These are phyloP conservation scores for Lonchura striata DNA, from an alignment of 2,113 vertebrate species.

Conservation along the genomic window DNA sequence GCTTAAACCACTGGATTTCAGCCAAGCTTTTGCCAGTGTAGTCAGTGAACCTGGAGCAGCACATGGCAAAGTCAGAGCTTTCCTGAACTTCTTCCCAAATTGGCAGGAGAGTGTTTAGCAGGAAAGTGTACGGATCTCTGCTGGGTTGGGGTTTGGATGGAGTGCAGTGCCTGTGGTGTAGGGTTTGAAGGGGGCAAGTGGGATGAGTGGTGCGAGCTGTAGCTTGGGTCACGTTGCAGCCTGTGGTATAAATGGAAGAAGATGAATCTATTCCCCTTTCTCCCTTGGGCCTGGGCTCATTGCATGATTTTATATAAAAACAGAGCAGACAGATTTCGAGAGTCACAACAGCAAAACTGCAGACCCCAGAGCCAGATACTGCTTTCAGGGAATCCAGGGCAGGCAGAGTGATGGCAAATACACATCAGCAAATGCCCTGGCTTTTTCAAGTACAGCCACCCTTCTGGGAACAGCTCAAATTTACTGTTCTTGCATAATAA, in stretches of 20 bases:
- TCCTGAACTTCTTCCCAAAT: neutral
- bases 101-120: neutral
- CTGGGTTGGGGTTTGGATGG: neutral
- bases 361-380: neutral
- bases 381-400: neutral
- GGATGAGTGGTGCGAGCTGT: neutral
- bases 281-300: neutral
- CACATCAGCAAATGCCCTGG: neutral
- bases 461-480: neutral
- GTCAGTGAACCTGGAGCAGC: neutral
- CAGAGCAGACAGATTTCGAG: neutral
- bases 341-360: neutral
- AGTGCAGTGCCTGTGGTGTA: neutral
- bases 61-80: neutral
- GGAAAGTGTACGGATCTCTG: rapidly evolving
- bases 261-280: neutral
- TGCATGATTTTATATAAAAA: neutral
- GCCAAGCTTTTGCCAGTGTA: neutral
- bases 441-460: neutral
- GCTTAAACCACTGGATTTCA: neutral
- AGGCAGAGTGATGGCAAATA: neutral
- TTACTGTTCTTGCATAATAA: neutral
- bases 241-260: neutral
- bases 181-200: neutral
- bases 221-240: neutral